Conservation (phyloP, 2,888 invertebrate species). For the Cotesia congregata region DNA sequence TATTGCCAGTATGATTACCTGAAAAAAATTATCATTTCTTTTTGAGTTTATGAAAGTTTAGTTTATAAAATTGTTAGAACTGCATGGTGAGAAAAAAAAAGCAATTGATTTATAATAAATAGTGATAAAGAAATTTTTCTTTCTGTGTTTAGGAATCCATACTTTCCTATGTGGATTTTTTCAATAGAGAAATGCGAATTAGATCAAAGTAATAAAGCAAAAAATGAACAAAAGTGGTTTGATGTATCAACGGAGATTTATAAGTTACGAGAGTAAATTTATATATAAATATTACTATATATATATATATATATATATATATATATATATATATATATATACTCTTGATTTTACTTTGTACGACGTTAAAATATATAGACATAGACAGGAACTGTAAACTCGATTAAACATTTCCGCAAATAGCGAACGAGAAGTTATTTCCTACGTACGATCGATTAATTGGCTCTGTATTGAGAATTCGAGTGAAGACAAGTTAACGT, state of each 20-base stretch:
- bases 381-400: neutral
- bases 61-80: no score
- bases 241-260: neutral
- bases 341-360: neutral
- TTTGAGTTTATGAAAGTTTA: no score
- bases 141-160: no score
- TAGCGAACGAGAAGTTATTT: constrained; percentile 12
- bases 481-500: constrained; percentile 6
- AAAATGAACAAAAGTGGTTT: neutral
- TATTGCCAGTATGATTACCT: constrained; percentile 68
- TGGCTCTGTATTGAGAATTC: constrained; percentile 23
- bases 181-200: neutral
- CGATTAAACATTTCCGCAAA: constrained; percentile 16
- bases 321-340: constrained; percentile 2
- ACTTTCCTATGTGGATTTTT: neutral
- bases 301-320: no score
- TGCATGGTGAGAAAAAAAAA: no score
- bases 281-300: neutral
- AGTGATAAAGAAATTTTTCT: no score
- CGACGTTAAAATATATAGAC: neutral
- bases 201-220: neutral
- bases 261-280: neutral
- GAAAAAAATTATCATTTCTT: constrained; percentile 22
- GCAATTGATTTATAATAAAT: no score
- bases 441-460: constrained; percentile 34